These are phyloP conservation scores for Sipha flava DNA, from an alignment of 1,140 invertebrate species.

Conservation along the genomic window DNA sequence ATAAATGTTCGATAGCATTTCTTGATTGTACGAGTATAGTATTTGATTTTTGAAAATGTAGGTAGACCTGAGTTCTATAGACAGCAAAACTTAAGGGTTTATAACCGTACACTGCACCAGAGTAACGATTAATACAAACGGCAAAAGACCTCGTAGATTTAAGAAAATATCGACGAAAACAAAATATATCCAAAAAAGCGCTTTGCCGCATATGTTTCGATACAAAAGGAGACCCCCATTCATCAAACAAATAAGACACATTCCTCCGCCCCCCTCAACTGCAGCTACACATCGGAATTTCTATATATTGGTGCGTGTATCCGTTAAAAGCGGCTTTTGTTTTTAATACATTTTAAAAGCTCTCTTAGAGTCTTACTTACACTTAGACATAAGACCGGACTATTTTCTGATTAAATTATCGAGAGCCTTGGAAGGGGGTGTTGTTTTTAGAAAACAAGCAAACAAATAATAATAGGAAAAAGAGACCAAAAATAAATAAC, in stretches of 20 bases:
- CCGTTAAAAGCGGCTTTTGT: constrained; percentile 13
- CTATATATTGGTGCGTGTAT: neutral
- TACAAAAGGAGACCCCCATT: neutral
- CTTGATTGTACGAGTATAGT: neutral
- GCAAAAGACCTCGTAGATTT: neutral
- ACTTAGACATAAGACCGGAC: neutral
- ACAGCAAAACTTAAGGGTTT: neutral
- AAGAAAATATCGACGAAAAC: neutral
- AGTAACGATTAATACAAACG: neutral
- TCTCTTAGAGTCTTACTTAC: neutral
- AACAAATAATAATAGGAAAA: neutral
- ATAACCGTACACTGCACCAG: neutral
- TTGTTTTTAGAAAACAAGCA: neutral
- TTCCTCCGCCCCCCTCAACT: neutral
- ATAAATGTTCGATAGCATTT: neutral
- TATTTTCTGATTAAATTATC: constrained; percentile 7
- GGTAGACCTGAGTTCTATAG: neutral
- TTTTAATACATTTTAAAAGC: constrained; percentile 15
- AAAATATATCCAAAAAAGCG: constrained; percentile 22
- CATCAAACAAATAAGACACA: constrained; percentile 6
- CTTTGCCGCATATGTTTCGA: neutral
- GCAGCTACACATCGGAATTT: neutral
- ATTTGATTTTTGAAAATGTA: neutral
- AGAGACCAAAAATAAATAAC: neutral
- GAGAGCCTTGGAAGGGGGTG: neutral